phyloP scores from a whole-genome alignment of 2,113 vertebrate genomes.

The Crypturellus undulatus region DNA sequence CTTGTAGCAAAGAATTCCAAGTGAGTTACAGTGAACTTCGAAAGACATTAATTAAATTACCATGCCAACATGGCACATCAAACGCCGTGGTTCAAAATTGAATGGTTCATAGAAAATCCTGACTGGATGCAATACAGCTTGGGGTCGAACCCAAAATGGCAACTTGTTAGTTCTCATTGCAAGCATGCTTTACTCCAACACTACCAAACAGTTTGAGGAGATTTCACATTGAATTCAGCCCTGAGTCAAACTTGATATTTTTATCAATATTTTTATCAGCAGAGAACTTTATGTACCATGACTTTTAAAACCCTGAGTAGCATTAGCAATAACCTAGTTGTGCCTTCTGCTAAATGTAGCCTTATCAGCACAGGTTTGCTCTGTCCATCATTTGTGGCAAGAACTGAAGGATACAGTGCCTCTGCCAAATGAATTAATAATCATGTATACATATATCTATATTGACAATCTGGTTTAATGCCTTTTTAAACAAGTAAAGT shows the following conservation, averaged over 20 bases:
- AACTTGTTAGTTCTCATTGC: background rate
- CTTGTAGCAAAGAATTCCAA: background rate
- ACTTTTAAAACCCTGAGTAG: constrained; percentile 1
- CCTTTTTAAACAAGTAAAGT: background rate
- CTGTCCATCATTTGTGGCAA: background rate
- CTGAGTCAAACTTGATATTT: background rate
- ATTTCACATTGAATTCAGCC: constrained; percentile 24
- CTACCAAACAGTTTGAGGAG: background rate
- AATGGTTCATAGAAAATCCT: background rate
- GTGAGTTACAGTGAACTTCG: background rate
- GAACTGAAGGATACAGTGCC: background rate
- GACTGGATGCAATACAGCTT: background rate
- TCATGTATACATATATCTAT: background rate
- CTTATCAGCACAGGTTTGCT: background rate
- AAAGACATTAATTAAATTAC: background rate
- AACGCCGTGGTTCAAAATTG: background rate
- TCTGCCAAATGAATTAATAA: background rate
- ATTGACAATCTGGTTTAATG: background rate
- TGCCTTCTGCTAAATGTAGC: background rate
- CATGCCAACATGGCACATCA: background rate
- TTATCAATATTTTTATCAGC: constrained; percentile 44
- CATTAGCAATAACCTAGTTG: constrained; percentile 1
- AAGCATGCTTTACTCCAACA: background rate
- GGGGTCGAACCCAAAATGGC: background rate
- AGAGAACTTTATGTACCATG: background rate